Base-by-base conservation (phyloP, 1,140 invertebrate species). In the Heterodera schachtii region DNA sequence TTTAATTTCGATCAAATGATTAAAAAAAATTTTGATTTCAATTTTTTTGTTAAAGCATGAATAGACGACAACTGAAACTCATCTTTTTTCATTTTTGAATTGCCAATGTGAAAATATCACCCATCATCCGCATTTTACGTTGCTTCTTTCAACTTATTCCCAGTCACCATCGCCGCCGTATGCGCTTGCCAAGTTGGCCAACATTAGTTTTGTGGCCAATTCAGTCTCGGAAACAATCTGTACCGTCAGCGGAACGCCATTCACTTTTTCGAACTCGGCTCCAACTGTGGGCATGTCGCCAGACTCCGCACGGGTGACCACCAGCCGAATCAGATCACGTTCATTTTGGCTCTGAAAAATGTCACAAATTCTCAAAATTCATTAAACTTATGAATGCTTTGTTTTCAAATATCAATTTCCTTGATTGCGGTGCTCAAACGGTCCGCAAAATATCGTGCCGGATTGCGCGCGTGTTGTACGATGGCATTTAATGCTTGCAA, bases 361-460 rank as follows among this genome's bases (percentile, higher is more conserved):
- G 31, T 31, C 31, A 31, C 31, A 31, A 31, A 31, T 31, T 31
- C 31, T 31, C 31, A 31, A 31, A 64, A 64, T n/a, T 11, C 16
- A 31, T 31, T 19, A 3, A 64, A 3, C 11, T 64, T 13, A 16
- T 64, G 19, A 64, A 16, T 19, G 16, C 11, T 31, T 31, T 31
- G 31, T 31, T 31, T 31, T 31, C 31, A 31, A 31, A 31, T 31
- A 31, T 31, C 31, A 31, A 31, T 71, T 46, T 13, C 69, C 69
- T 71, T 94, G 94, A 98, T 96, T 70, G 94, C 93, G 69, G 95
- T 93, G 87, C 97, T 93, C 16, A 98, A 91, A 85, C 94, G 93
- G 89, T 96, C 94, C 75, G 96, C 96, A 92, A 97, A 97, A 91
- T 95, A 97, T 66, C 94, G 94, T 75, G 95, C 94, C 90, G 95